phyloP scores from a whole-genome alignment of 2,797 vertebrate species.

The Myotis daubentonii region DNA sequence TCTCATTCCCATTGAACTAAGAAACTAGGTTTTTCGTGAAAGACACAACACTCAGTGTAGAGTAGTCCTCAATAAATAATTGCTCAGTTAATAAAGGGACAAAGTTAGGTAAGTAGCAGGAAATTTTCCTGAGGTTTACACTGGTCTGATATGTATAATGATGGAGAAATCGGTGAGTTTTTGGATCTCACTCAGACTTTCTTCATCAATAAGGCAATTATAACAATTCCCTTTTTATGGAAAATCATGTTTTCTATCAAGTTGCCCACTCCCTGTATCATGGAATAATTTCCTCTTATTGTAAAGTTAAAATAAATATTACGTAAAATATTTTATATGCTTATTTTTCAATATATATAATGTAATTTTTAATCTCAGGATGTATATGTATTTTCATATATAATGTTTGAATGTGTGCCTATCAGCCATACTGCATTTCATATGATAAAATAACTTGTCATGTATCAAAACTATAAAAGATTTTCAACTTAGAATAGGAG shows the following conservation, averaged over 20 bases:
- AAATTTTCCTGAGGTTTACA: neutral
- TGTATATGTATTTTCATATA: neutral
- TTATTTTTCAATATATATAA: neutral
- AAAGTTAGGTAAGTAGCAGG: neutral
- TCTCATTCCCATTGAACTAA: neutral
- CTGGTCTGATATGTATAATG: neutral
- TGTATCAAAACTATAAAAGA: conserved; percentile 61
- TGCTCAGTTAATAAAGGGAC: neutral
- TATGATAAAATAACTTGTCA: conserved; percentile 71
- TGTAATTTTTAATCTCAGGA: neutral
- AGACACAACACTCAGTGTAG: neutral
- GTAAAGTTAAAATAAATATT: neutral
- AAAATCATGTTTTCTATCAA: conserved; percentile 21
- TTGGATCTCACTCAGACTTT: neutral
- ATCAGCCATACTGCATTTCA: conserved; percentile 47
- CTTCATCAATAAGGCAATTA: neutral
- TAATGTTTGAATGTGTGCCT: neutral
- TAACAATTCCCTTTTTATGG: neutral
- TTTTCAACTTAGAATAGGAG: conserved; percentile 70
- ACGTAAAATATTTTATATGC: neutral
- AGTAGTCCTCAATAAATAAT: neutral
- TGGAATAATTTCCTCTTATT: neutral
- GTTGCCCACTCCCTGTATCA: rapidly evolving
- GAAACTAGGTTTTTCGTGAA: neutral
- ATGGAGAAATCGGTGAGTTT: neutral